phyloP scores from a whole-genome alignment of 2,113 vertebrate species.

The Trichechus manatus region DNA sequence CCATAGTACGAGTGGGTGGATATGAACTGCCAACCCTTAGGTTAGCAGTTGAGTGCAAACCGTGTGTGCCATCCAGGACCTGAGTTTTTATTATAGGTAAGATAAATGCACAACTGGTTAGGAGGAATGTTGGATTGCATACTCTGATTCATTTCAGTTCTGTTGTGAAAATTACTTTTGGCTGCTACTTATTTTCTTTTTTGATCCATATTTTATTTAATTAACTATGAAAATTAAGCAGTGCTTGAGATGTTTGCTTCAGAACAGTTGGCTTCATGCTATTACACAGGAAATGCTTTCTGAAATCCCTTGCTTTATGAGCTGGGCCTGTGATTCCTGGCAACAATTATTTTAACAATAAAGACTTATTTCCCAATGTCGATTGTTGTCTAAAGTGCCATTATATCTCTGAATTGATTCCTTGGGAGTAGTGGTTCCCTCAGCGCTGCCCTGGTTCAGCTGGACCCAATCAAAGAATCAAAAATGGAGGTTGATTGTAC shows the following conservation, averaged over 20 bases:
- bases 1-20: too few relatives aligned
- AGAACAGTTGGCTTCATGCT: slow-evolving; percentile 23
- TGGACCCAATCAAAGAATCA: not conserved
- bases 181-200: slow-evolving; percentile 58
- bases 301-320: slow-evolving; percentile 49
- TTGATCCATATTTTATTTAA: slow-evolving; percentile 57
- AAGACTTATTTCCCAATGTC: slow-evolving; percentile 36
- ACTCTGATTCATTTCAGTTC: slow-evolving; percentile 51
- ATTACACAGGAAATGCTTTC: slow-evolving; percentile 38
- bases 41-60: too few relatives aligned
- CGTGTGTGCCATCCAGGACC: too few relatives aligned
- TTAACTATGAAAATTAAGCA: slow-evolving; percentile 44
- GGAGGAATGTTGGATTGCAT: slow-evolving; percentile 48
- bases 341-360: slow-evolving; percentile 50
- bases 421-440: not conserved
- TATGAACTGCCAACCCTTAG: too few relatives aligned
- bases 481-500: not conserved
- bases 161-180: slow-evolving; percentile 55
- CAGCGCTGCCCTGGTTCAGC: not conserved
- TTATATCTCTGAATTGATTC: not conserved
- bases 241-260: slow-evolving; percentile 42
- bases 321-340: slow-evolving; percentile 30
- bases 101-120: not conserved
- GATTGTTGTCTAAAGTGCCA: slow-evolving; percentile 14
- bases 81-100: not conserved